A percentile compares a stretch with the other conserved stretches of the same genome.
These are phyloP conservation scores for Horisme vitalbata DNA, from an alignment of 2,888 invertebrate species.

Conservation along the genomic window DNA sequence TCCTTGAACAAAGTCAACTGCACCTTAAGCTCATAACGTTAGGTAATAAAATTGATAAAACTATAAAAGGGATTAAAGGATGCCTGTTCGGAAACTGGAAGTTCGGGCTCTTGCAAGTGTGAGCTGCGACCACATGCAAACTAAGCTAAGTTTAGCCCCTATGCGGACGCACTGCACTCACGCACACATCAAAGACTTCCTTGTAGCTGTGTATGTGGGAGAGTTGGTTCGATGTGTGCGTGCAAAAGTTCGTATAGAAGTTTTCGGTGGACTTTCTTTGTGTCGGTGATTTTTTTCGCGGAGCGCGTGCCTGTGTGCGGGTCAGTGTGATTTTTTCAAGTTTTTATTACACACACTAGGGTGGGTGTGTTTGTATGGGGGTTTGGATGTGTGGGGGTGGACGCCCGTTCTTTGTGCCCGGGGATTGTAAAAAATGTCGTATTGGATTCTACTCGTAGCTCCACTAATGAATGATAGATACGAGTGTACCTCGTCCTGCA, in stretches of 20 bases:
- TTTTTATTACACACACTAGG: conserved; percentile 67
- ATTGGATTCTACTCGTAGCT: conserved; percentile 82
- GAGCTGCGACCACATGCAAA: conserved; percentile 57
- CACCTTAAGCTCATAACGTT: conserved; percentile 17
- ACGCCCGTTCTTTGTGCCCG: conserved; percentile 78
- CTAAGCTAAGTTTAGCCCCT: conserved; percentile 75
- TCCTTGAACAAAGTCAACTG: conserved; percentile 23
- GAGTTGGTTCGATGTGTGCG: conserved; percentile 48
- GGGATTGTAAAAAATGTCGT: conserved; percentile 82
- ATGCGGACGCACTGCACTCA: conserved; percentile 63
- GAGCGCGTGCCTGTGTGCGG: conserved; percentile 62
- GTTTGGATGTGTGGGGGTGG: conserved; percentile 60
- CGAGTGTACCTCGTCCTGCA: conserved; percentile 57
- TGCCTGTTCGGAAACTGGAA: conserved; percentile 12
- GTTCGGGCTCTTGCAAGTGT: conserved; percentile 74
- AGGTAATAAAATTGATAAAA: conserved; percentile 18
- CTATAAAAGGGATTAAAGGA: conserved; percentile 24
- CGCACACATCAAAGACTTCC: conserved; percentile 61
- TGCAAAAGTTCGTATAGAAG: conserved; percentile 78
- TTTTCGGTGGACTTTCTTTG: conserved; percentile 81
- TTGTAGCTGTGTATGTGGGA: conserved; percentile 49
- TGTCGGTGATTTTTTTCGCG: conserved; percentile 82
- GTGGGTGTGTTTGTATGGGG: conserved; percentile 51
- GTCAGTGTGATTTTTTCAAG: conserved; percentile 79
- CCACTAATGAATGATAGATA: conserved; percentile 82